Evolutionary conservation across 2,797 vertebrate genomes (phyloP).

Genomic region (Melanogrammus aeglefinus): DNA sequence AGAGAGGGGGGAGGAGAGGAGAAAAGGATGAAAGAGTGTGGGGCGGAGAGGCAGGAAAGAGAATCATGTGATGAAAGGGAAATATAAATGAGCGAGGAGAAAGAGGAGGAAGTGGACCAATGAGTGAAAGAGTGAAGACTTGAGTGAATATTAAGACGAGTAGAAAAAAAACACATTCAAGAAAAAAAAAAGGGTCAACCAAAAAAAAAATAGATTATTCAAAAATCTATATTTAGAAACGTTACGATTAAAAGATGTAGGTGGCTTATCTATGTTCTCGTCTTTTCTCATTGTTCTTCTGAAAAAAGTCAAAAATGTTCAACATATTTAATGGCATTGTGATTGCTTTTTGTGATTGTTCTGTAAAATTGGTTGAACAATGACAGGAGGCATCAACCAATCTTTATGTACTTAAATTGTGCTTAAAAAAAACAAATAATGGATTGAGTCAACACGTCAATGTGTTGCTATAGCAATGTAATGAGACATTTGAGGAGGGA

Average conservation of each 20-base stretch:
- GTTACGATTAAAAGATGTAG: not conserved
- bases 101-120: not conserved
- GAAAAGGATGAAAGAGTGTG: slow-evolving; percentile 4
- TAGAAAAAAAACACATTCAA: not conserved
- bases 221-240: not conserved
- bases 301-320: not conserved
- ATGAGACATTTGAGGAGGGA: not conserved
- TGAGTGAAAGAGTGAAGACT: not conserved
- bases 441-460: not conserved
- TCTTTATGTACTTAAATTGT: not conserved
- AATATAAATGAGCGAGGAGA: not conserved
- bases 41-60: slow-evolving; percentile 2
- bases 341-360: not conserved
- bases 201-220: not conserved
- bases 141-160: not conserved
- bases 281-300: not conserved
- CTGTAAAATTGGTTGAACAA: not conserved
- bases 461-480: not conserved
- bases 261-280: not conserved
- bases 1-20: slow-evolving; percentile 13
- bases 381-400: not conserved
- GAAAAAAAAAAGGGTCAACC: not conserved
- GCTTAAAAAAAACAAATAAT: not conserved
- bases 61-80: not conserved
- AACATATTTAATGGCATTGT: not conserved